A percentile compares a stretch with the other conserved stretches of the same genome.
Evolutionary conservation across 2,113 vertebrate genomes (phyloP).

Genomic region (Pseudonaja textilis): DNA sequence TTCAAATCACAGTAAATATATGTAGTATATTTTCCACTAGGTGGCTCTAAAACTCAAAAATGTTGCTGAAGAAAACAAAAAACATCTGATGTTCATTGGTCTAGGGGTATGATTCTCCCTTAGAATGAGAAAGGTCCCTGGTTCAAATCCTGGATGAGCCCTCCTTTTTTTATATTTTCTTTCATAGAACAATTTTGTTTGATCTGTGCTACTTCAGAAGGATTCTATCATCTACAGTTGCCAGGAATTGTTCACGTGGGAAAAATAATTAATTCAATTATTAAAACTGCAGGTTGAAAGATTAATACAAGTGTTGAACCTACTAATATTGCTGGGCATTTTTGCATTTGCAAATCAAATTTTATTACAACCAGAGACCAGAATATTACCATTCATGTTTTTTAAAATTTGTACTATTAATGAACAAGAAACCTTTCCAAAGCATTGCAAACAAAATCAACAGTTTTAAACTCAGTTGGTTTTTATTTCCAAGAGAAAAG

Average conservation of each 20-base stretch:
- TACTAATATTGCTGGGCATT: neutral
- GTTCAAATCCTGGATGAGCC: constrained; percentile 24
- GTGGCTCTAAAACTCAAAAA: neutral
- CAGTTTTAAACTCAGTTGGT: neutral
- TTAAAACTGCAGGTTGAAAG: neutral
- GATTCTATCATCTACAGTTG: neutral
- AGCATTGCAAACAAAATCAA: neutral
- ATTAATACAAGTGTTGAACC: neutral
- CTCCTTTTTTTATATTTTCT: fast-evolving
- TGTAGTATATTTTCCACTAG: neutral
- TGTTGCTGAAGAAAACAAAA: fast-evolving
- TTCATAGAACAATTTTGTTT: neutral
- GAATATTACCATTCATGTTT: too few relatives aligned
- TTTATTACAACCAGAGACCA: neutral
- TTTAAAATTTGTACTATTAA: neutral
- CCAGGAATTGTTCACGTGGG: too few relatives aligned
- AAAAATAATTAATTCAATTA: neutral
- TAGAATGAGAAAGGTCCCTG: constrained; percentile 23
- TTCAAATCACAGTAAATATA: neutral
- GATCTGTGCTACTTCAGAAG: neutral
- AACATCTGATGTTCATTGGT: fast-evolving
- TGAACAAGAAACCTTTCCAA: neutral
- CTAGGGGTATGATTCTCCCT: constrained; percentile 30
- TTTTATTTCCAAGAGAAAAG: neutral
- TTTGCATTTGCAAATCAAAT: neutral